Evolutionary conservation across 2,113 vertebrate species (phyloP).

Genomic region (Craseonycteris thonglongyai): DNA sequence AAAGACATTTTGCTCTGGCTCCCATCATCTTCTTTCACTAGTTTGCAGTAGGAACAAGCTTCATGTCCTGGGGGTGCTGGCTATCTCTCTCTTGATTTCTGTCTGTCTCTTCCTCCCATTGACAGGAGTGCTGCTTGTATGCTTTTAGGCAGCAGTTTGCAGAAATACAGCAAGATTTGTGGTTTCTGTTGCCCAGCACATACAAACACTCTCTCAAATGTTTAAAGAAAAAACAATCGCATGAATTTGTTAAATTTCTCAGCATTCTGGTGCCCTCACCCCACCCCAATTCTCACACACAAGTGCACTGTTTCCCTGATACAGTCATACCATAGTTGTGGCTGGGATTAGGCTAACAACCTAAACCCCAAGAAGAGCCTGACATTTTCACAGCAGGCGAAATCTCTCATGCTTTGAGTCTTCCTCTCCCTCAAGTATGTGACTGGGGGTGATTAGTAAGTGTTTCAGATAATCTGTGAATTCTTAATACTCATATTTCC

Average conservation of each 20-base stretch:
- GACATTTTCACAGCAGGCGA: constrained; percentile 69
- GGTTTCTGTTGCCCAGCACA: constrained; percentile 74
- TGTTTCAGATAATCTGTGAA: constrained; percentile 69
- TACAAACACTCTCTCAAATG: constrained; percentile 76
- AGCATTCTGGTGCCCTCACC: constrained; percentile 63
- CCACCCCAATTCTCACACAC: constrained; percentile 16
- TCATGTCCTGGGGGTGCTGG: constrained; percentile 39
- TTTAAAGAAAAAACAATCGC: constrained; percentile 52
- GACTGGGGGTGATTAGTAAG: constrained; percentile 69
- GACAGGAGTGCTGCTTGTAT: constrained; percentile 65
- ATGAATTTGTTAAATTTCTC: constrained; percentile 73
- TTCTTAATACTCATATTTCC: constrained; percentile 64
- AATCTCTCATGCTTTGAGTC: constrained; percentile 44
- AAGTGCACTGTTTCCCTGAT: not conserved
- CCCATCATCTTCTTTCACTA: constrained; percentile 42
- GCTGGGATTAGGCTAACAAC: constrained; percentile 44
- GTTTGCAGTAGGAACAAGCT: constrained; percentile 22
- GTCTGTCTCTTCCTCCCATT: constrained; percentile 56
- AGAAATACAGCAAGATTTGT: constrained; percentile 75
- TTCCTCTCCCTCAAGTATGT: constrained; percentile 52
- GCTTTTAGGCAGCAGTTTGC: constrained; percentile 66
- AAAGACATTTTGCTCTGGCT: constrained; percentile 52
- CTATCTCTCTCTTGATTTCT: constrained; percentile 56
- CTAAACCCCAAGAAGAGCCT: constrained; percentile 57
- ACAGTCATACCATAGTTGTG: constrained; percentile 34